Percentiles rank a stretch among this genome's conserved stretches.
Evolutionary conservation across 2,113 vertebrate genomes (phyloP).

Genomic region (Zingel zingel): DNA sequence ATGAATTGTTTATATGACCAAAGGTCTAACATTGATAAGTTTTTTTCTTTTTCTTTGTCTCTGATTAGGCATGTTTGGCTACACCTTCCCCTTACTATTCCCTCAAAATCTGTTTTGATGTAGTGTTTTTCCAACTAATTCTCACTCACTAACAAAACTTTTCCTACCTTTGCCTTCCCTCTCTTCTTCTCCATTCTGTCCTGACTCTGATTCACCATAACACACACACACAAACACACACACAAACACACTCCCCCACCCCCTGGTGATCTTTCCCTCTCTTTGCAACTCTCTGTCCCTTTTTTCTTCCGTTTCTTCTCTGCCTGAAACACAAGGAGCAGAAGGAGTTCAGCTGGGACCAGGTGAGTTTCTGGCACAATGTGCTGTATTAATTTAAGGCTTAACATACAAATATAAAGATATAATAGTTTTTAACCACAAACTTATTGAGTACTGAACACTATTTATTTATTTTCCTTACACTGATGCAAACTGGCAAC

Average conservation of each 20-base stretch:
- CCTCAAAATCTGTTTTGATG: conserved; percentile 80
- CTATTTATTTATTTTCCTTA: background rate
- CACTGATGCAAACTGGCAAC: background rate
- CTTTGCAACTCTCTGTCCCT: conserved; percentile 68
- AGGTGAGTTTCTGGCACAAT: conserved; percentile 82
- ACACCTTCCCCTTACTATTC: conserved; percentile 78
- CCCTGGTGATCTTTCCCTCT: conserved; percentile 70
- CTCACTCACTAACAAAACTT: conserved; percentile 85
- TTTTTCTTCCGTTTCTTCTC: conserved; percentile 52
- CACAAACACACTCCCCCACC: conserved; percentile 14
- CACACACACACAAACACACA: conserved; percentile 43
- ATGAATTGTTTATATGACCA: conserved; percentile 7
- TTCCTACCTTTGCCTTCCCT: conserved; percentile 78
- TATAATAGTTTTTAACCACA: background rate
- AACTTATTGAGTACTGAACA: background rate
- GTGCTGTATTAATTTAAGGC: background rate
- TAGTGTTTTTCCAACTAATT: conserved; percentile 84
- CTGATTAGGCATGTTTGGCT: conserved; percentile 83
- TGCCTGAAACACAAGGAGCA: conserved; percentile 84
- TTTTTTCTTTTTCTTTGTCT: conserved; percentile 79
- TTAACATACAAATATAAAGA: background rate
- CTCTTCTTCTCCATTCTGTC: conserved; percentile 52
- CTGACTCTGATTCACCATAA: conserved; percentile 52
- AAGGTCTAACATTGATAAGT: conserved; percentile 47
- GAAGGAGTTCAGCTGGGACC: conserved; percentile 96